Conservation (phyloP, 2,888 invertebrate species). For the Tanytarsus gracilentus region DNA sequence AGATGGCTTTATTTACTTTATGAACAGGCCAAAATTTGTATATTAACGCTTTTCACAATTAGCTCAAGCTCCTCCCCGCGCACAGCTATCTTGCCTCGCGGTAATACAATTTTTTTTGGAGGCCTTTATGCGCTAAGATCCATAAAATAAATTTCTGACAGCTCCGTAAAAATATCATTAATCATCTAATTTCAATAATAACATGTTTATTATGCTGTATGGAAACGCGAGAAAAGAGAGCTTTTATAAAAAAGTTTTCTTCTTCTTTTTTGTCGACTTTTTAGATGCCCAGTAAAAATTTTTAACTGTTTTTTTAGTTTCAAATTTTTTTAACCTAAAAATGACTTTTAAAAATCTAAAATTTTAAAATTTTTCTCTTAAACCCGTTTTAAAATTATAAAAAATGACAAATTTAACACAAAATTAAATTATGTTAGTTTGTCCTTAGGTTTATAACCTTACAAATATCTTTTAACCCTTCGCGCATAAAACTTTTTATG, state of each 20-base stretch:
- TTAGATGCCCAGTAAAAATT: too few relatives aligned
- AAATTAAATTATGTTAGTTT: too few relatives aligned
- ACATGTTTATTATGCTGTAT: conserved; percentile 28
- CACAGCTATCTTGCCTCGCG: too few relatives aligned
- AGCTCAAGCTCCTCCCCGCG: conserved; percentile 9
- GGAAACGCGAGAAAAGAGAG: conserved; percentile 25
- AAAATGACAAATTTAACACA: too few relatives aligned
- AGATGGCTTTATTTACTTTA: conserved; percentile 28
- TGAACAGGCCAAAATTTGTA: conserved; percentile 25
- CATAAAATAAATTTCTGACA: conserved; percentile 14
- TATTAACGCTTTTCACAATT: conserved; percentile 29
- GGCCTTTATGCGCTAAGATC: background rate
- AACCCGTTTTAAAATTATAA: too few relatives aligned
- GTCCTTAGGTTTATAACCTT: too few relatives aligned
- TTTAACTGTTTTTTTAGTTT: too few relatives aligned
- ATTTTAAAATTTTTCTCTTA: too few relatives aligned
- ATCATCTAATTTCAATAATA: conserved; percentile 27
- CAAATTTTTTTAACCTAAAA: too few relatives aligned
- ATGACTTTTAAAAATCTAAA: too few relatives aligned
- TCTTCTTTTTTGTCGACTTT: background rate
- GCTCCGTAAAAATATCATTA: conserved; percentile 25
- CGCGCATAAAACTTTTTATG: too few relatives aligned
- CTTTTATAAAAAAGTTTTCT: conserved; percentile 1
- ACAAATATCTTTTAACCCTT: too few relatives aligned
- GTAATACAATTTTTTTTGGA: background rate